A percentile compares a stretch with the other conserved stretches of the same genome.
Conservation (phyloP, 2,113 vertebrate genomes). For the Zosterops borbonicus region DNA sequence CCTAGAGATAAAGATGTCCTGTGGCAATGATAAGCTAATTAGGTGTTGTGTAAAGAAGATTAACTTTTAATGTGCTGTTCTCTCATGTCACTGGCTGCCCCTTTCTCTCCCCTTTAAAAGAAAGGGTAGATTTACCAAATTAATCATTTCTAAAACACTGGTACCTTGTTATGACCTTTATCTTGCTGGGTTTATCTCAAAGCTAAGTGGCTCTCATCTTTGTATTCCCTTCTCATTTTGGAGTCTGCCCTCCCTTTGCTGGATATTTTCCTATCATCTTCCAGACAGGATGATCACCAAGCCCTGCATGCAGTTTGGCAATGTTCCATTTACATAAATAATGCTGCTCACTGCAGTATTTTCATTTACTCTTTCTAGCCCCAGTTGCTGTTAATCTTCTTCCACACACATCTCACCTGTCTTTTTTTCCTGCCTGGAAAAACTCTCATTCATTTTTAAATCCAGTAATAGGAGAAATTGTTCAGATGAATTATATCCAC, state of each 20-base stretch:
- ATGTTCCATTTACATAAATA: background rate
- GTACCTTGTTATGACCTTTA: background rate
- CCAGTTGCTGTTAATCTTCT: background rate
- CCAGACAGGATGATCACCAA: background rate
- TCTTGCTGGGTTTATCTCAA: background rate
- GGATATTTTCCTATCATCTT: constrained; percentile 3
- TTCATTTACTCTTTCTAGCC: background rate
- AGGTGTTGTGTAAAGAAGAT: constrained; percentile 21
- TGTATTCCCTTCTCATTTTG: background rate
- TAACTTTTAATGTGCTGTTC: constrained; percentile 46
- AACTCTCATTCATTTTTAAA: background rate
- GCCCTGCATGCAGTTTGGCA: background rate
- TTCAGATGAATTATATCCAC: background rate
- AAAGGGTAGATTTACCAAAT: background rate
- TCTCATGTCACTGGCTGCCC: constrained; percentile 9
- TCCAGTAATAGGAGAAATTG: background rate
- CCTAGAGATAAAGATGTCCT: constrained; percentile 13
- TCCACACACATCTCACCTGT: background rate
- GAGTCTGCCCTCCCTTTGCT: background rate
- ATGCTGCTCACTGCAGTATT: background rate
- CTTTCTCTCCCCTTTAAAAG: background rate
- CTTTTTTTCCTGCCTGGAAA: background rate
- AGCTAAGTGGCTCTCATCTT: constrained; percentile 10
- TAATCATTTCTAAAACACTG: background rate
- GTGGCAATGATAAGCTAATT: constrained; percentile 41